Percentiles rank a stretch among this genome's conserved stretches.
phyloP scores from a whole-genome alignment of 1,140 invertebrate genomes.

The Agrypnia vestita region DNA sequence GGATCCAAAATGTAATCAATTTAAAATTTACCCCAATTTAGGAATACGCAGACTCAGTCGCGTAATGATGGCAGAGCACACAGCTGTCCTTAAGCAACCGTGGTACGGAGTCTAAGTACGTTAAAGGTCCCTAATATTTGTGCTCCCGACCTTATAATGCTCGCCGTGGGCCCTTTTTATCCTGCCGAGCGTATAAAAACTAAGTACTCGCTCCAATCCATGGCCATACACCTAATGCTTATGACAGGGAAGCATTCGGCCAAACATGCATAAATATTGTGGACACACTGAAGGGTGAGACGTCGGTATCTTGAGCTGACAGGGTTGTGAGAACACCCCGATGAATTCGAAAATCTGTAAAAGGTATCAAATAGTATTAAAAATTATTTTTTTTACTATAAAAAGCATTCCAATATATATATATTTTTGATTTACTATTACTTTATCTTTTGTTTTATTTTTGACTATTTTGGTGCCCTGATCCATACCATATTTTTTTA shows the following conservation, averaged over 20 bases:
- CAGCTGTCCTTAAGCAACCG: slow-evolving; percentile 17
- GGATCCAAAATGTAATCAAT: no score
- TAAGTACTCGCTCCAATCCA: slow-evolving; percentile 23
- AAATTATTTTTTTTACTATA: no score
- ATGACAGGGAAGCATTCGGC: slow-evolving; percentile 28
- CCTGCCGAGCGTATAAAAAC: slow-evolving; percentile 31
- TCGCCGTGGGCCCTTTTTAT: slow-evolving; percentile 27
- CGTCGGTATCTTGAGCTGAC: not conserved
- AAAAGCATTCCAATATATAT: no score
- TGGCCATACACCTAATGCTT: slow-evolving; percentile 35
- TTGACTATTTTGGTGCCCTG: no score
- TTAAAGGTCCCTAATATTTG: slow-evolving; percentile 26
- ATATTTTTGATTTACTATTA: no score
- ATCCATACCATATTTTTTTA: no score
- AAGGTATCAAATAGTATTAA: no score
- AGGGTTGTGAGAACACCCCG: not conserved
- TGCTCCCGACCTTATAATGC: slow-evolving; percentile 21
- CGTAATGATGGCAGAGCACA: not conserved
- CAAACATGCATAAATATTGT: slow-evolving; percentile 46
- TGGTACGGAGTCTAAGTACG: not conserved
- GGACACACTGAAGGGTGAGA: slow-evolving; percentile 37
- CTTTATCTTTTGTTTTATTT: no score
- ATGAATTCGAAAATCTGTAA: no score
- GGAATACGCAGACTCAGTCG: not conserved
- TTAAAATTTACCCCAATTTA: no score